Evolutionary conservation across 2,888 invertebrate genomes (phyloP).

Genomic region (Troglohyphantes excavatus): DNA sequence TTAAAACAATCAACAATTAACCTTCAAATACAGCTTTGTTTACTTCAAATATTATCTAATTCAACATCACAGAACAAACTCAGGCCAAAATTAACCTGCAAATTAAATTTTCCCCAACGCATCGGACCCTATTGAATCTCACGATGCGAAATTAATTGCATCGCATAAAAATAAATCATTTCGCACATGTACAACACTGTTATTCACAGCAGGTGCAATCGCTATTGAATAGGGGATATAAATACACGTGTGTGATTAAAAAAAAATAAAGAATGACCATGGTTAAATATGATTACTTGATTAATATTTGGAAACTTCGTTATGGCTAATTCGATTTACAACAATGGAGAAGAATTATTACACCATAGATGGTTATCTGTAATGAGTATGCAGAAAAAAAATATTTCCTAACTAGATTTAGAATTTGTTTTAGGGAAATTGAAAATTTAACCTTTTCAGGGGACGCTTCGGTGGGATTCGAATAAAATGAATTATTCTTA

Average conservation of each 20-base stretch:
- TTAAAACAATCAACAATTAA: too few relatives aligned
- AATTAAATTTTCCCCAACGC: background rate
- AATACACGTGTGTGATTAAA: background rate
- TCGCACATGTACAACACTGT: background rate
- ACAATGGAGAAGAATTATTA: constrained; percentile 48
- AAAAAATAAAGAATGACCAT: constrained; percentile 8
- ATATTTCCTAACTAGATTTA: constrained; percentile 22
- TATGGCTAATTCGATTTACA: constrained; percentile 62
- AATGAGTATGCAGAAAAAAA: constrained; percentile 10
- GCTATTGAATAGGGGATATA: background rate
- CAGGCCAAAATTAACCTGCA: background rate
- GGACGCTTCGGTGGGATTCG: constrained; percentile 15
- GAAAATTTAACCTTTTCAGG: constrained; percentile 64
- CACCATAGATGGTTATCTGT: constrained; percentile 32
- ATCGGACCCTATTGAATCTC: background rate
- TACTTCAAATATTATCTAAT: too few relatives aligned
- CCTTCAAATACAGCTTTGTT: too few relatives aligned
- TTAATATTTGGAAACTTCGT: constrained; percentile 55
- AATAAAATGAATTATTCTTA: constrained; percentile 48
- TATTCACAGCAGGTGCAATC: background rate
- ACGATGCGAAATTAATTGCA: background rate
- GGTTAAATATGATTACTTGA: constrained; percentile 45
- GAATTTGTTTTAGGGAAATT: constrained; percentile 57
- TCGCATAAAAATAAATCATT: background rate
- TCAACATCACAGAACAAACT: too few relatives aligned